Evolutionary conservation across 2,113 vertebrate genomes (phyloP), one percentile per base, ranked within the genome.

Genomic region (Phalacrocorax aristotelis): DNA sequence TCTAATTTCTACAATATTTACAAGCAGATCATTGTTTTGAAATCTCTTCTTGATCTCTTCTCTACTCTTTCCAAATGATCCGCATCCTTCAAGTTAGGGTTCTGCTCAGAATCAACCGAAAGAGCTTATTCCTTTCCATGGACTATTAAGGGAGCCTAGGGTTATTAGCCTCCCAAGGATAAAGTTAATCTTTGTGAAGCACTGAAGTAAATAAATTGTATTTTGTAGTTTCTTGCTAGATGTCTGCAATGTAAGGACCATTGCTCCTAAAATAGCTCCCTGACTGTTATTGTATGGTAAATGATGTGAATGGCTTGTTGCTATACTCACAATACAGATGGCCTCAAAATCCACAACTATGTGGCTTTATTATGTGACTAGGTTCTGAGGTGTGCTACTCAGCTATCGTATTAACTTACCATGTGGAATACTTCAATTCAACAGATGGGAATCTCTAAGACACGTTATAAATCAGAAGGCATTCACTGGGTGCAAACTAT

Each of bases 81-180:
- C 4, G 2, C 44, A 68, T 91, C 38, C 42, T 95, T 94, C 55
- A 95, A 82, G 51, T 44, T 44, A 83, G 83, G 8, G n/a, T 72
- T 94, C 65, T 91, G 69, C 29, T 87, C 57, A 94, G 87, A 95
- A 82, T 79, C 74, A 82, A 82, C 21, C 48, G 48, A 95, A 83
- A 95, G 42, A 68, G 52, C 15, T 94, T 89, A 71, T 94, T 93
- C 96, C 83, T 94, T 96, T 93, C 60, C 69, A 89, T 76, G 89
- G 83, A 60, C 84, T 95, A 76, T 95, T 96, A 94, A 87, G 64
- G 48, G 74, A 96, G 44, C 65, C 81, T 42, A 89, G 81, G 84
- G 89, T 96, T 94, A 96, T 97, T 96, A 96, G 93, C 77, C 93
- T 95, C 95, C 77, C 81, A 95, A 95, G 94, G 91, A 96, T 94